phyloP scores from a whole-genome alignment of 2,888 invertebrate species.

The Apamea sordens region DNA sequence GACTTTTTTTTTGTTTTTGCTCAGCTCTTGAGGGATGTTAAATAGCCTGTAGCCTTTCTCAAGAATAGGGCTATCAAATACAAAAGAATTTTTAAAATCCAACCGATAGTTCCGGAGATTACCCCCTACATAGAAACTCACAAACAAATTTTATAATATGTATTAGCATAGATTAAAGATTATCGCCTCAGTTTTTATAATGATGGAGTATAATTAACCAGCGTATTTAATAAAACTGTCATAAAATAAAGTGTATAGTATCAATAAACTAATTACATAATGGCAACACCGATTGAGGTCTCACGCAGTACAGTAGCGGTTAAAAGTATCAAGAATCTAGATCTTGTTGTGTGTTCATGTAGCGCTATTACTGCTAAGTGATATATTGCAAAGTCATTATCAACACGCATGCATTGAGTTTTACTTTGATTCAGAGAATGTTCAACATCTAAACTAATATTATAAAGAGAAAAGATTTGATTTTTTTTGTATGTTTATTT shows the following conservation, averaged over 20 bases:
- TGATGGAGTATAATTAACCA: not conserved
- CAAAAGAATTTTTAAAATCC: no score
- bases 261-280: slow-evolving; percentile 50
- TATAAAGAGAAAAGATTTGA: not conserved
- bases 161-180: not conserved
- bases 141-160: not conserved
- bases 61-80: no score
- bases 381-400: slow-evolving; percentile 39
- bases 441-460: not conserved
- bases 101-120: not conserved
- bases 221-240: slow-evolving; percentile 28
- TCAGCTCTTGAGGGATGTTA: no score
- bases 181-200: slow-evolving; percentile 1
- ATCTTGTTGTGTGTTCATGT: slow-evolving; percentile 26
- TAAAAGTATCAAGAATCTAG: slow-evolving; percentile 15
- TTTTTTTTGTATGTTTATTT: not conserved
- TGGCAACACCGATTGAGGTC: slow-evolving; percentile 29
- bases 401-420: slow-evolving; percentile 20
- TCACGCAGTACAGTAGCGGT: slow-evolving; percentile 46
- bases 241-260: slow-evolving; percentile 38
- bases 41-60: no score
- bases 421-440: not conserved
- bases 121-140: not conserved
- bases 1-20: no score
- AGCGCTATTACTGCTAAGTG: slow-evolving; percentile 35